Conservation (phyloP, 2,113 vertebrate species). For the Cromileptes altivelis region DNA sequence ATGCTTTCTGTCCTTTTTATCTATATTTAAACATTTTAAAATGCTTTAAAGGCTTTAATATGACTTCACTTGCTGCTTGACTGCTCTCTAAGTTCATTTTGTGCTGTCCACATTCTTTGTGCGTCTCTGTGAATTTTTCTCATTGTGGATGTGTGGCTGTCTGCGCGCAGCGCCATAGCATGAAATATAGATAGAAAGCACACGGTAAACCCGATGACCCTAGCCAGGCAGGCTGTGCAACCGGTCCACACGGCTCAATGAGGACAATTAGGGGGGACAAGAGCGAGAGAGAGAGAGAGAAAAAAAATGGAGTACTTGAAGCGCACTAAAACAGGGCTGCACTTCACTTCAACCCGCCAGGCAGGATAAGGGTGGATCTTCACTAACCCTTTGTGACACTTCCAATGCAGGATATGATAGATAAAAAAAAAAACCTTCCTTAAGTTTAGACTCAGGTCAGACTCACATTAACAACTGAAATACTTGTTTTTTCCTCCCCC, state of each 20-base stretch:
- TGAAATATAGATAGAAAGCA: conserved; percentile 81
- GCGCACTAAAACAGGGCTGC: conserved; percentile 75
- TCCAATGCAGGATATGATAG: conserved; percentile 40
- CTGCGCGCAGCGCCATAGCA: conserved; percentile 68
- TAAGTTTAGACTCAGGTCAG: conserved; percentile 3
- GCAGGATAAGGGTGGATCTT: conserved; percentile 73
- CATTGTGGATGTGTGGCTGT: conserved; percentile 56
- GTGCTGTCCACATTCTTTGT: conserved; percentile 43
- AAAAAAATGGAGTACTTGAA: conserved; percentile 81
- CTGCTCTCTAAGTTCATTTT: not conserved
- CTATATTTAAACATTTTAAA: conserved; percentile 28
- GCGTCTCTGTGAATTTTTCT: conserved; percentile 42
- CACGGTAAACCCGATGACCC: conserved; percentile 90
- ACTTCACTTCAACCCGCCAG: conserved; percentile 68
- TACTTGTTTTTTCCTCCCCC: not conserved
- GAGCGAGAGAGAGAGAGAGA: conserved; percentile 43
- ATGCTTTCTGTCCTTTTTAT: conserved; percentile 6
- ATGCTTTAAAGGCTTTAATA: not conserved
- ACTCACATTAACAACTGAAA: not conserved
- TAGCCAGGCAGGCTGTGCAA: conserved; percentile 81
- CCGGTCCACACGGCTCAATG: conserved; percentile 88
- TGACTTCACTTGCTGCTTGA: conserved; percentile 11
- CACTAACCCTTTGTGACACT: conserved; percentile 34
- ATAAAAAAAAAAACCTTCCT: not conserved
- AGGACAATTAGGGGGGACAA: conserved; percentile 87